phyloP scores from a whole-genome alignment of 2,113 vertebrate genomes.

The Rynchops niger region DNA sequence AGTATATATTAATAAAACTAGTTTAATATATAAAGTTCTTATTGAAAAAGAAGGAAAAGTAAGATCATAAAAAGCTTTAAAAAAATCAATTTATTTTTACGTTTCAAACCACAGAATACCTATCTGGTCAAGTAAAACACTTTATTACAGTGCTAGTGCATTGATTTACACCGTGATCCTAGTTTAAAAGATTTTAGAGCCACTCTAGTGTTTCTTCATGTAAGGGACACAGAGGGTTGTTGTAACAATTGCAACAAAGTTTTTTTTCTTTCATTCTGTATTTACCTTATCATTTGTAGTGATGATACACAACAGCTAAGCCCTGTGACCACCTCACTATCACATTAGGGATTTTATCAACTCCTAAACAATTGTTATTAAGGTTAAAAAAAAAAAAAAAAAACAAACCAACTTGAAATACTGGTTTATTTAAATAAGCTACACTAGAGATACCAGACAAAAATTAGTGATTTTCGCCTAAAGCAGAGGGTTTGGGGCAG shows the following conservation, averaged over 20 bases:
- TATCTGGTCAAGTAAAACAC: conserved; percentile 20
- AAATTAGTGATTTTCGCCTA: background rate
- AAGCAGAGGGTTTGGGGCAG: background rate
- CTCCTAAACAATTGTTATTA: background rate
- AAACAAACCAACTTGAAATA: background rate
- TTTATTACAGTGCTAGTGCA: background rate
- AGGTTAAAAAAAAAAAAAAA: background rate
- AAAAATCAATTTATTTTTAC: conserved; percentile 45
- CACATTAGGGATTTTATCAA: background rate
- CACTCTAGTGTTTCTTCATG: background rate
- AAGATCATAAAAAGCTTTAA: conserved; percentile 11
- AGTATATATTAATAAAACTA: background rate
- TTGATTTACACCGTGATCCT: conserved; percentile 28
- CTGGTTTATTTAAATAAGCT: background rate
- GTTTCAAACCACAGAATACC: conserved; percentile 24
- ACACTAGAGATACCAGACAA: background rate
- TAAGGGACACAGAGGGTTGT: background rate
- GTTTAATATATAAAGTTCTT: background rate
- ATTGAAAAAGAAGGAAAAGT: conserved; percentile 14
- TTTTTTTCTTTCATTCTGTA: background rate
- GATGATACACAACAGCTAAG: background rate
- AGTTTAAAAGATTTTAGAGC: conserved; percentile 3
- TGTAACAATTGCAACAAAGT: background rate
- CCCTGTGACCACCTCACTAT: background rate
- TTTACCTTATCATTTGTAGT: background rate